Conservation (phyloP, 2,113 vertebrate species). For the Brachypteracias leptosomus region DNA sequence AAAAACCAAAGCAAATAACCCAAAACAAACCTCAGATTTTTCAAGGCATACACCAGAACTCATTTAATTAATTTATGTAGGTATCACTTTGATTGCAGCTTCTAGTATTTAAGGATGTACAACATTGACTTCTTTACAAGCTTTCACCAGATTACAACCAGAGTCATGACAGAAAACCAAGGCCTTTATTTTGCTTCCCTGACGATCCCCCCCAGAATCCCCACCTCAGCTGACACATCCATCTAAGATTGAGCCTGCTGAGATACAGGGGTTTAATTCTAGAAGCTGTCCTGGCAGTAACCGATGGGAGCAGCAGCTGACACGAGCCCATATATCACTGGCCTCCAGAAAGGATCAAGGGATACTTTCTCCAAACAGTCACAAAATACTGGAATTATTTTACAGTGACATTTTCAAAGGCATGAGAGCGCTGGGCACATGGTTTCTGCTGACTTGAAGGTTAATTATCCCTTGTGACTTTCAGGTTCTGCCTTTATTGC, state of each 20-base stretch:
- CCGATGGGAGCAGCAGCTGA: slow-evolving; percentile 29
- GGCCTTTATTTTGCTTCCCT: not conserved
- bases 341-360: slow-evolving; percentile 25
- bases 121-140: not conserved
- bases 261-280: not conserved
- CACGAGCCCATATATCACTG: not conserved
- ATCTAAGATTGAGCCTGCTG: not conserved
- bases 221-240: slow-evolving; percentile 15
- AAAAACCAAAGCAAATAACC: accelerated
- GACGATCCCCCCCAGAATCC: not conserved
- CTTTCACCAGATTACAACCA: not conserved
- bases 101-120: not conserved
- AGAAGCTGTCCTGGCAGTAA: not conserved
- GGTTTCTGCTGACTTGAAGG: not conserved
- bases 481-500: not conserved
- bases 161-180: not conserved
- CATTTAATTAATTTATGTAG: not conserved
- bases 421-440: not conserved
- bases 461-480: not conserved
- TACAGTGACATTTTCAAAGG: slow-evolving; percentile 10
- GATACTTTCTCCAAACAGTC: not conserved
- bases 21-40: not conserved
- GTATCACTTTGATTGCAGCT: not conserved
- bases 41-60: not conserved
- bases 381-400: not conserved